Conservation (phyloP, 2,888 invertebrate species). For the Chrysodeixis includens region DNA sequence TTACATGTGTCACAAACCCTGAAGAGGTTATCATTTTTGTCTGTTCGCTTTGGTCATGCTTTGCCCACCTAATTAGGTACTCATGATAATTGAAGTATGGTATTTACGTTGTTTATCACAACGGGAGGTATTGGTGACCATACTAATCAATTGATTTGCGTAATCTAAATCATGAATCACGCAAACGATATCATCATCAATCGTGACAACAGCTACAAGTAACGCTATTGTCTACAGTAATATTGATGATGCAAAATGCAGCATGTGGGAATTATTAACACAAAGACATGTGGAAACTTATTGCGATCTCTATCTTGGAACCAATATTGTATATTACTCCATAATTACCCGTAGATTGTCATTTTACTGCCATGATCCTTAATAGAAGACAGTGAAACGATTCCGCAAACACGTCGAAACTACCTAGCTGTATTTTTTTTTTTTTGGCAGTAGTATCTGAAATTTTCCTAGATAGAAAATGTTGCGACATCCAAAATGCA, state of each 20-base stretch:
- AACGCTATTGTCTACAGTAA: neutral
- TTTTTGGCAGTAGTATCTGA: no score
- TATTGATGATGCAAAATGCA: neutral
- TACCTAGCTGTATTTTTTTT: no score
- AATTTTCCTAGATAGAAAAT: no score
- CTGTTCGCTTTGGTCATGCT: no score
- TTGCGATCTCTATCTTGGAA: neutral
- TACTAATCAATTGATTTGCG: constrained; percentile 1
- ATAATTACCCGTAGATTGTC: no score
- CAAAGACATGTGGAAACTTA: neutral
- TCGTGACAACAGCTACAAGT: neutral
- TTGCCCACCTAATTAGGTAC: neutral
- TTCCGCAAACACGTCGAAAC: no score
- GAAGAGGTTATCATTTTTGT: no score
- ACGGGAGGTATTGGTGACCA: neutral
- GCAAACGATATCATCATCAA: neutral
- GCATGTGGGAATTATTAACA: neutral
- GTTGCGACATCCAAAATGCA: no score
- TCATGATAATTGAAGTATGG: neutral
- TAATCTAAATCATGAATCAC: neutral
- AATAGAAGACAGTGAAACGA: no score
- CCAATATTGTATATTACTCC: neutral
- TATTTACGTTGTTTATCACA: neutral
- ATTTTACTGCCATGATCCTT: no score
- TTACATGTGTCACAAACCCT: no score